A percentile compares a stretch with the other conserved stretches of the same genome.
Conservation (phyloP, 1,140 invertebrate genomes). For the Drosophila pseudoobscura region DNA sequence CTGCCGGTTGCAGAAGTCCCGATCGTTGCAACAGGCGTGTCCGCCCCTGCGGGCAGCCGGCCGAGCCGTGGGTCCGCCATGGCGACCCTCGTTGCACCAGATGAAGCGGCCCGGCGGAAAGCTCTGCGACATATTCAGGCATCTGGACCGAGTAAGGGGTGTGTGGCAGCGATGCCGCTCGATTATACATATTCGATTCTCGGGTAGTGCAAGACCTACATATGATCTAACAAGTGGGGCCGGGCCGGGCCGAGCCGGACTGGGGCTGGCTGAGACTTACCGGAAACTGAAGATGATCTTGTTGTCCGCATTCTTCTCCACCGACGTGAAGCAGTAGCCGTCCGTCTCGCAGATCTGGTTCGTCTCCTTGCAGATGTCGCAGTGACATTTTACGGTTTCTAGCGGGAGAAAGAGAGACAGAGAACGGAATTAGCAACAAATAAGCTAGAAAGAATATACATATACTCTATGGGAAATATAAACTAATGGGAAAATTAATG, state of each 20-base stretch:
- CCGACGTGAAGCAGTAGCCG: slow-evolving; percentile 93
- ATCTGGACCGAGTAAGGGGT: slow-evolving; percentile 84
- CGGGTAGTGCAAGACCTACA: slow-evolving; percentile 8
- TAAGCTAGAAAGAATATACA: not conserved
- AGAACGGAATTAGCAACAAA: not conserved
- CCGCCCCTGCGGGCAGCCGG: slow-evolving; percentile 66
- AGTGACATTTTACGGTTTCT: slow-evolving; percentile 89
- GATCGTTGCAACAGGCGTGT: slow-evolving; percentile 85
- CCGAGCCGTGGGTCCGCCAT: slow-evolving; percentile 75
- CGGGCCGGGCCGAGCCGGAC: not conserved
- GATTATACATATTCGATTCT: slow-evolving; percentile 20
- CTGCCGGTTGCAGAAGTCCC: slow-evolving; percentile 87
- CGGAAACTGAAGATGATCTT: slow-evolving; percentile 88
- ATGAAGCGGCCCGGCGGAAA: slow-evolving; percentile 89
- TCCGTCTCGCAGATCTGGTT: slow-evolving; percentile 94
- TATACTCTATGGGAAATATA: slow-evolving; percentile 20
- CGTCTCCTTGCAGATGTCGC: slow-evolving; percentile 89
- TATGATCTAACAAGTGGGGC: slow-evolving; percentile 3
- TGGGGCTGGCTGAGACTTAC: slow-evolving; percentile 84
- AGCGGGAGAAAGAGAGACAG: not conserved
- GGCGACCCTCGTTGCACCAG: slow-evolving; percentile 85
- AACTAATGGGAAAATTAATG: slow-evolving; percentile 40
- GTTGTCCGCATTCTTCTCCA: slow-evolving; percentile 86
- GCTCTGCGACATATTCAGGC: slow-evolving; percentile 87
- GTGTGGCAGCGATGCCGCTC: not conserved